phyloP scores from a whole-genome alignment of 2,888 invertebrate genomes.

The Ypsolopha scabrella region DNA sequence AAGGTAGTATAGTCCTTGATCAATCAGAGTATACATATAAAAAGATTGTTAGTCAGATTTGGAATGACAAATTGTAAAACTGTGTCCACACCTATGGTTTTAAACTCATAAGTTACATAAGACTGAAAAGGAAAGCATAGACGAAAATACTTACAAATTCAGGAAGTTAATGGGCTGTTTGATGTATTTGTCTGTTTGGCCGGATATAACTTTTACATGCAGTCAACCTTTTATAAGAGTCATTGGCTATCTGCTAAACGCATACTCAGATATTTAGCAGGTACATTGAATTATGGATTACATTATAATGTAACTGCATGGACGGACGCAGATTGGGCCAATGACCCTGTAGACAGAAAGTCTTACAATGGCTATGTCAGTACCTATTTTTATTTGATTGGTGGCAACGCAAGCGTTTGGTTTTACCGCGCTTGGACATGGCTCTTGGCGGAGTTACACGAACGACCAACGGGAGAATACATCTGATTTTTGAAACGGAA shows the following conservation, averaged over 20 bases:
- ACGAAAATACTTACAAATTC: background rate
- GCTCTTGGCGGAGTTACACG: too few relatives aligned
- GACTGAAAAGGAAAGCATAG: background rate
- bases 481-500: too few relatives aligned
- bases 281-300: slow-evolving; percentile 10
- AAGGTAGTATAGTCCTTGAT: background rate
- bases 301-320: slow-evolving; percentile 3
- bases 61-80: background rate
- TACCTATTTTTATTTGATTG: too few relatives aligned
- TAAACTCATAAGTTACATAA: slow-evolving; percentile 6
- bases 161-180: background rate
- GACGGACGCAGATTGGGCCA: too few relatives aligned
- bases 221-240: slow-evolving; percentile 6
- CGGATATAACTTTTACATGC: background rate
- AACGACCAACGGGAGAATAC: too few relatives aligned
- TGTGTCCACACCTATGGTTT: background rate
- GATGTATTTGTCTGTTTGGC: slow-evolving; percentile 3
- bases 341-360: slow-evolving; percentile 9
- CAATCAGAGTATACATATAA: slow-evolving; percentile 2
- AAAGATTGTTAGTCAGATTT: background rate
- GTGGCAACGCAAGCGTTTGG: too few relatives aligned
- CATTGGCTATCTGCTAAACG: slow-evolving; percentile 10
- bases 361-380: slow-evolving; percentile 14
- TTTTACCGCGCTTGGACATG: too few relatives aligned
- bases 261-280: slow-evolving; percentile 10